Evolutionary conservation across 2,113 vertebrate species (phyloP).

Genomic region (Oceanites oceanicus): DNA sequence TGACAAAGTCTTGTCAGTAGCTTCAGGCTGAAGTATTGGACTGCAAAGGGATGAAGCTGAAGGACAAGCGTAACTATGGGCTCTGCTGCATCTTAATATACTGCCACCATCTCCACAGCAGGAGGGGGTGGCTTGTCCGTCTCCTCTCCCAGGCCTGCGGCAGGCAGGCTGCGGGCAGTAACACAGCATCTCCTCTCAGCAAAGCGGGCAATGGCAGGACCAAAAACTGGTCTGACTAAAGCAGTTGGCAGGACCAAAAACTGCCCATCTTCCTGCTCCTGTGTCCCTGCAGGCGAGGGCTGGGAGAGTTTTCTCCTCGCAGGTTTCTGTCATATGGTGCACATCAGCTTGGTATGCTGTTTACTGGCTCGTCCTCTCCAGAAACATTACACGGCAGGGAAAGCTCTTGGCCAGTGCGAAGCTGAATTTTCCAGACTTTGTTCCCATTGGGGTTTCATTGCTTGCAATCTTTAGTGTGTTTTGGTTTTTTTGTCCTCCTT

Average conservation of each 20-base stretch:
- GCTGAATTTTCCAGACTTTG: background rate
- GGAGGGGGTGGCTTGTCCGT: background rate
- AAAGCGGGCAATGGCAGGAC: rapidly evolving
- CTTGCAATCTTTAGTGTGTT: background rate
- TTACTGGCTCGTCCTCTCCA: background rate
- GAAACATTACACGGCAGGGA: background rate
- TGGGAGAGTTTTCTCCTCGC: background rate
- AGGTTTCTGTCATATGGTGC: background rate
- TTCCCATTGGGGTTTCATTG: background rate
- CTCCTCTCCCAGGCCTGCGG: background rate
- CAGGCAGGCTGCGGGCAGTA: background rate
- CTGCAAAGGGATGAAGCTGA: background rate
- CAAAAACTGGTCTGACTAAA: background rate
- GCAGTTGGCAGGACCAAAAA: background rate
- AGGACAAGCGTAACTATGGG: background rate
- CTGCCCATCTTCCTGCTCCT: background rate
- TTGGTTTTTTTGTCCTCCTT: background rate
- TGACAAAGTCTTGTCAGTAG: background rate
- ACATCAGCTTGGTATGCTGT: background rate
- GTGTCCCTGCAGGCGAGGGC: background rate
- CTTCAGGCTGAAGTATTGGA: background rate
- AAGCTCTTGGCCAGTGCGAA: background rate
- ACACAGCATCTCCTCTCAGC: background rate
- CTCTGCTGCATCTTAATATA: background rate
- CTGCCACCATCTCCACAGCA: background rate